Conservation (phyloP, 2,797 vertebrate species). For the Clarias pachynema region DNA sequence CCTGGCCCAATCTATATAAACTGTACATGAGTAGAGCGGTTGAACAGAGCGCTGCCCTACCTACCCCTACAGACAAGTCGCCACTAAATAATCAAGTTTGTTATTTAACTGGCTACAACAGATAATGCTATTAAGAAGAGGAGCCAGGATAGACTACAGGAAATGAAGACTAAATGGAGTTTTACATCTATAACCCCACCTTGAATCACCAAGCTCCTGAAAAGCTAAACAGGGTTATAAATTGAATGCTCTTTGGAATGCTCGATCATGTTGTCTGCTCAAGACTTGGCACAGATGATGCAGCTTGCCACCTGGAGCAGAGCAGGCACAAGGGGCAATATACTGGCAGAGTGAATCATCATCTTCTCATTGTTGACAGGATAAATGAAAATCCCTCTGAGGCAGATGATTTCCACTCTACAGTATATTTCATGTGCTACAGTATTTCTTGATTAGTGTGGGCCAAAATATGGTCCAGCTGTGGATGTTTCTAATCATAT, state of each 20-base stretch:
- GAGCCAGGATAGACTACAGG: conserved; percentile 75
- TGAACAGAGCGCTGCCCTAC: not conserved
- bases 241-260: conserved; percentile 61
- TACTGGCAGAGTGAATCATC: conserved; percentile 36
- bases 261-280: conserved; percentile 55
- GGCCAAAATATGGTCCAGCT: conserved; percentile 40
- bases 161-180: conserved; percentile 73
- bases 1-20: not conserved
- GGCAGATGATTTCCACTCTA: conserved; percentile 46
- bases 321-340: conserved; percentile 22
- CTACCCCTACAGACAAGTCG: not conserved
- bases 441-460: conserved; percentile 42
- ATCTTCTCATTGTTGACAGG: conserved; percentile 36
- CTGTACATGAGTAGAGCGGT: not conserved
- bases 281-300: conserved; percentile 11
- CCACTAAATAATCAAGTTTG: conserved; percentile 57
- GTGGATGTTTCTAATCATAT: conserved; percentile 41
- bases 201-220: conserved; percentile 7
- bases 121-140: conserved; percentile 78
- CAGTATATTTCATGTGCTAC: conserved; percentile 35
- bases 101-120: conserved; percentile 79
- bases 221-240: conserved; percentile 56
- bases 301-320: conserved; percentile 40
- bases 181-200: conserved; percentile 22
- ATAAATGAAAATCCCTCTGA: conserved; percentile 41